A percentile compares a stretch with the other conserved stretches of the same genome.
Evolutionary conservation across 2,888 invertebrate species (phyloP).

Genomic region (Ashinkailepas kermadecensis): DNA sequence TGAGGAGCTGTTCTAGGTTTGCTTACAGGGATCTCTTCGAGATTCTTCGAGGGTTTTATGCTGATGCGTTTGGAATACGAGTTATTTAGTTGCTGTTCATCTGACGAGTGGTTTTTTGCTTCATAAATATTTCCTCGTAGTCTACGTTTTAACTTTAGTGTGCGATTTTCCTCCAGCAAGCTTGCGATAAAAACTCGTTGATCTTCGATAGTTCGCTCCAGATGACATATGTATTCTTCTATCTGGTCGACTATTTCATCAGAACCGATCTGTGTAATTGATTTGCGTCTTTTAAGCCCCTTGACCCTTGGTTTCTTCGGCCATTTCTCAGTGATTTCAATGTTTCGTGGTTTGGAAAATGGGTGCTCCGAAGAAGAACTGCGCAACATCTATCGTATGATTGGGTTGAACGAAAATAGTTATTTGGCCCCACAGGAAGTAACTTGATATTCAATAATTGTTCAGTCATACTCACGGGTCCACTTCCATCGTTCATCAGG

Average conservation of each 20-base stretch:
- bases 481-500: neutral
- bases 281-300: slow-evolving; percentile 1
- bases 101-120: neutral
- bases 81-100: too few relatives aligned
- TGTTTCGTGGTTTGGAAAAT: neutral
- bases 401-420: neutral
- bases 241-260: neutral
- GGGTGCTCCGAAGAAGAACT: neutral
- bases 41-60: neutral
- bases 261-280: neutral
- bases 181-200: neutral
- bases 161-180: slow-evolving; percentile 3
- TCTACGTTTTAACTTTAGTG: neutral
- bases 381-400: neutral
- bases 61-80: too few relatives aligned
- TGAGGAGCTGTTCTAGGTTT: neutral
- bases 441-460: neutral
- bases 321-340: neutral
- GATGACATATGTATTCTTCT: neutral
- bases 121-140: neutral
- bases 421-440: neutral
- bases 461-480: neutral
- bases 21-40: neutral
- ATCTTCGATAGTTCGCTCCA: neutral
- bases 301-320: neutral